These are phyloP conservation scores for Danaus melanippus DNA, from an alignment of 1,140 invertebrate species.

Conservation along the genomic window DNA sequence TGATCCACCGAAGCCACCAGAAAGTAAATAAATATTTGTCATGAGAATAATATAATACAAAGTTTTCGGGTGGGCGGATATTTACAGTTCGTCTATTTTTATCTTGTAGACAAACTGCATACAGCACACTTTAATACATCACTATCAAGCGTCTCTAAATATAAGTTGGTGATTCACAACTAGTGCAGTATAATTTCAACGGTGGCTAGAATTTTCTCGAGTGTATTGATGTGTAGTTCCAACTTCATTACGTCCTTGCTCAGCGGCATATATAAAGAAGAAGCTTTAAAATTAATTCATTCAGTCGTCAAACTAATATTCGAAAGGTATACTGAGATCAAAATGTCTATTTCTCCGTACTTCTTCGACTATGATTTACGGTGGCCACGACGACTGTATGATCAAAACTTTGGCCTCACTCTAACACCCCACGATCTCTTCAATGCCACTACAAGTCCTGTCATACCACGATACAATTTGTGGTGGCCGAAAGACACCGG, in stretches of 20 bases:
- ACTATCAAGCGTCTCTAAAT: slow-evolving; percentile 4
- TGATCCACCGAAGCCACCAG: neutral
- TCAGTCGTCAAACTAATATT: slow-evolving; percentile 9
- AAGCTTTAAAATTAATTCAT: slow-evolving; percentile 19
- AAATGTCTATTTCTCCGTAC: slow-evolving; percentile 49
- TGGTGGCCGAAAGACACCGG: slow-evolving; percentile 43
- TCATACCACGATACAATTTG: slow-evolving; percentile 33
- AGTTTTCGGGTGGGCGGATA: slow-evolving; percentile 2
- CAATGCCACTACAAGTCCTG: slow-evolving; percentile 35
- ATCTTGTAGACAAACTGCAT: slow-evolving; percentile 3
- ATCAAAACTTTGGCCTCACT: slow-evolving; percentile 53
- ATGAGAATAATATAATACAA: neutral
- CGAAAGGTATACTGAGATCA: neutral
- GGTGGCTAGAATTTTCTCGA: slow-evolving; percentile 42
- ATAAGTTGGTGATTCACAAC: slow-evolving; percentile 7
- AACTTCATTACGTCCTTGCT: slow-evolving; percentile 20
- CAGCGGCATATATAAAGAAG: slow-evolving; percentile 39
- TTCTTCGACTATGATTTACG: slow-evolving; percentile 49
- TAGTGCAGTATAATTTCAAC: slow-evolving; percentile 6
- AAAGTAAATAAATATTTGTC: slow-evolving; percentile 3
- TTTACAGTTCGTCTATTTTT: neutral
- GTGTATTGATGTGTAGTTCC: slow-evolving; percentile 22
- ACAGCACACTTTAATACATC: neutral
- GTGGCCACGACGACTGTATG: slow-evolving; percentile 44
- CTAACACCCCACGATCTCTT: slow-evolving; percentile 50